Conservation (phyloP, 2,113 vertebrate species). For the Nothobranchius furzeri region DNA sequence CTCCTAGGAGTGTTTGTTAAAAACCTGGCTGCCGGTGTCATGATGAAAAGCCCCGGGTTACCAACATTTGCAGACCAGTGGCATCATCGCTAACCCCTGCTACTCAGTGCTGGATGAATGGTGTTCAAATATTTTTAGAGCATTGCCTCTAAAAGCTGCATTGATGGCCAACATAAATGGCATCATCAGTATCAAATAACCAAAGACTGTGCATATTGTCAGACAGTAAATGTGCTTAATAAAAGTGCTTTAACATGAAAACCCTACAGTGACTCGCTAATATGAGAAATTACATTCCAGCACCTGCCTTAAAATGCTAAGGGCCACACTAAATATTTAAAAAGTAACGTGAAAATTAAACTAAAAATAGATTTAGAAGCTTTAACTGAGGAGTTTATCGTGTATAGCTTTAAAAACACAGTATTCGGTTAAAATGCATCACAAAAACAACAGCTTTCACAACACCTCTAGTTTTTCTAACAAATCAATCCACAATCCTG, state of each 20-base stretch:
- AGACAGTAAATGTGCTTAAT: not conserved
- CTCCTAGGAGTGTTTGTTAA: no score
- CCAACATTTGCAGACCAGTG: no score
- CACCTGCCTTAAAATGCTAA: no score
- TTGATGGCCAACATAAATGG: not conserved
- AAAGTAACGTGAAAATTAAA: not conserved
- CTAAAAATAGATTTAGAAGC: not conserved
- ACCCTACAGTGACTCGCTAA: not conserved
- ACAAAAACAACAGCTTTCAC: conserved; percentile 10
- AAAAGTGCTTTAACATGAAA: not conserved
- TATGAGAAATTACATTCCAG: no score
- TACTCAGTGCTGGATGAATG: not conserved
- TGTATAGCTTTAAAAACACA: no score
- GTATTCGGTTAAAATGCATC: not conserved
- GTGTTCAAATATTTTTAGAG: not conserved
- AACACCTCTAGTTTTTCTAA: conserved; percentile 13
- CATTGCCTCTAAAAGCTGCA: conserved; percentile 1
- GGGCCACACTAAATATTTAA: not conserved
- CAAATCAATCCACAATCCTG: conserved; percentile 14
- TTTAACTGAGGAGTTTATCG: no score
- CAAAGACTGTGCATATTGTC: not conserved
- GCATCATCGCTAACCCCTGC: not conserved
- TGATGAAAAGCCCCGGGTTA: no score
- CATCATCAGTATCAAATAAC: not conserved
- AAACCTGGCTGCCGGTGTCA: no score